Base-by-base conservation (phyloP, 2,797 vertebrate genomes). In the Galaxias olidus region DNA sequence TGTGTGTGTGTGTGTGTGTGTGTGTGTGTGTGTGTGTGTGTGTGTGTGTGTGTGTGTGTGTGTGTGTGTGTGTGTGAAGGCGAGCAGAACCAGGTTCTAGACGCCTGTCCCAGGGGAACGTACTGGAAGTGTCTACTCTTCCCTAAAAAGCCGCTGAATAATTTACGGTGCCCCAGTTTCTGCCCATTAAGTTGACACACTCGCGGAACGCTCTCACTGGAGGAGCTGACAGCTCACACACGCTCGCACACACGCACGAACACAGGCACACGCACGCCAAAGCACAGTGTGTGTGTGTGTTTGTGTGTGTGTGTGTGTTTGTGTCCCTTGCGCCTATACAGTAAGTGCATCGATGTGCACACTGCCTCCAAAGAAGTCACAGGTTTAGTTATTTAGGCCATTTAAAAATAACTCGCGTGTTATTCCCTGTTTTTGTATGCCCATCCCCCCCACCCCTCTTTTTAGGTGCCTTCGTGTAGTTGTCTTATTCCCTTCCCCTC, bases 121-220 rank as follows among this genome's bases (percentile, higher is more conserved):
- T 83, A 85, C 81, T 76, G 81, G 86, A 86, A 87, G 78, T 71
- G 9, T 89, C 87, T 89, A 72, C 86, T 91, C 85, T 87, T 77
- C 87, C 76, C 84, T 89, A 90, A 90, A 88, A 89, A 83, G 81
- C 82, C 91, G 72, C 72, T 92, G 89, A 92, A 92, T 93, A 84
- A 92, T 91, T 93, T 87, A 92, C 85, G 52, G 75, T 84, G 91
- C 86, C 89, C 88, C 86, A 90, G 88, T 92, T 92, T 90, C 84
- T 88, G 83, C 87, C 90, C 89, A 92, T 92, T 92, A 91, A 84
- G 81, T 88, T 91, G 91, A 91, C 90, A 90, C 87, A 89, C 85
- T 88, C 82, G 85, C 86, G 78, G 81, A 91, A 87, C 80, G 85
- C 86, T 86, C 84, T 84, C 66, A 83, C 84, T 82, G 70, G 82